A percentile compares a stretch with the other conserved stretches of the same genome.
phyloP scores from a whole-genome alignment of 30 jellyfish, hydroid and myxozoan genomes.

The Chironex yamaguchii region DNA sequence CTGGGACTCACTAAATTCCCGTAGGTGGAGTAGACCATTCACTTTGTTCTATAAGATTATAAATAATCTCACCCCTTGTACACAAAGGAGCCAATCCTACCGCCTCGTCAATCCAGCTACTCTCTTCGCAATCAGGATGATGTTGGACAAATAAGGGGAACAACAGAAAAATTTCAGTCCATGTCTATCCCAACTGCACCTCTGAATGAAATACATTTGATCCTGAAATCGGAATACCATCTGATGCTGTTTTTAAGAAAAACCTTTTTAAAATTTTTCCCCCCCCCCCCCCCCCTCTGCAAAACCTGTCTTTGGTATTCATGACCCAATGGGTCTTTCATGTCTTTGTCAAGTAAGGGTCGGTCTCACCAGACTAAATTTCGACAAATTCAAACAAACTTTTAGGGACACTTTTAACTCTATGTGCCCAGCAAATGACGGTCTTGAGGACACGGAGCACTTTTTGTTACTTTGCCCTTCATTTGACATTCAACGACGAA shows the following conservation, averaged over 20 bases:
- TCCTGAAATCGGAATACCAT: conserved; percentile 55
- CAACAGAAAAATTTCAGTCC: conserved; percentile 55
- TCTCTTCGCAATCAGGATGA: conserved; percentile 61
- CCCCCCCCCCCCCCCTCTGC: no score
- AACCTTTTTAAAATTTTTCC: no score
- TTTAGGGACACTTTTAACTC: no score
- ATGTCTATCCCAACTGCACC: conserved; percentile 55
- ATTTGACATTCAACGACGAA: conserved; percentile 14
- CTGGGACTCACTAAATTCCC: conserved; percentile 23
- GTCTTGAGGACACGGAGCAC: no score
- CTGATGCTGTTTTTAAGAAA: conserved; percentile 27
- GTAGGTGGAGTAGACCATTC: conserved; percentile 35
- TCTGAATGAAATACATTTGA: conserved; percentile 44
- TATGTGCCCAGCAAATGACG: no score
- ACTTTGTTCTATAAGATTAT: conserved; percentile 43
- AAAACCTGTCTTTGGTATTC: no score
- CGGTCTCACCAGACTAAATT: no score
- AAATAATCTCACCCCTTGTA: conserved; percentile 53
- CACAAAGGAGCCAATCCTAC: no score
- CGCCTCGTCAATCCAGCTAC: conserved; percentile 55
- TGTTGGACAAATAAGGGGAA: conserved; percentile 36
- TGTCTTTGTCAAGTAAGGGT: no score
- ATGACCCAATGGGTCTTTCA: no score
- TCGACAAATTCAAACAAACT: no score
- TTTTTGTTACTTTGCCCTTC: no score